Percentiles rank a stretch among this genome's conserved stretches.
phyloP scores from a whole-genome alignment of 2,797 vertebrate species.

The Brachyrhaphis roseni region DNA sequence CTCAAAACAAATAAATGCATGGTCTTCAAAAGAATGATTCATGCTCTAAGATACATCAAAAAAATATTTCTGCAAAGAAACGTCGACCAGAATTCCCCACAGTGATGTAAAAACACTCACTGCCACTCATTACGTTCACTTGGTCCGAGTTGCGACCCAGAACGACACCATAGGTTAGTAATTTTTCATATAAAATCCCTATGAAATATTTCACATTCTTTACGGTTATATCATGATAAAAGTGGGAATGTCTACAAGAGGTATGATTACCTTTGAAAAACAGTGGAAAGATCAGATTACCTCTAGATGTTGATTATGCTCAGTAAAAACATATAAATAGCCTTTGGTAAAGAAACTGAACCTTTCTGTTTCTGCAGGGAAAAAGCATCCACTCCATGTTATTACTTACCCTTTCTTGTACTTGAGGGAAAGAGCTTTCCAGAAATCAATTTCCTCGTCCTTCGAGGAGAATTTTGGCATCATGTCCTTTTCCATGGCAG shows the following conservation, averaged over 20 bases:
- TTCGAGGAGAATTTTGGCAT: slow-evolving; percentile 91
- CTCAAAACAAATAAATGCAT: neutral
- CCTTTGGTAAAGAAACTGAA: neutral
- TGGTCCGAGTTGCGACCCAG: neutral
- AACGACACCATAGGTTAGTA: neutral
- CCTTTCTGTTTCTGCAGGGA: neutral
- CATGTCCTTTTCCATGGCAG: slow-evolving; percentile 91
- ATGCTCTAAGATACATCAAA: neutral
- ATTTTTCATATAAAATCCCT: neutral
- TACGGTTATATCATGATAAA: neutral
- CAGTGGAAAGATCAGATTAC: neutral
- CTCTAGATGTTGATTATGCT: neutral
- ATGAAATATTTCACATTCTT: neutral
- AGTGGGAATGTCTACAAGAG: neutral
- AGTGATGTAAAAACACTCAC: neutral
- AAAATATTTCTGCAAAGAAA: neutral
- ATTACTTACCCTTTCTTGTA: slow-evolving; percentile 88
- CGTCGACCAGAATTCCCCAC: neutral
- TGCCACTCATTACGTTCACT: neutral
- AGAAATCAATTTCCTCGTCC: slow-evolving; percentile 92
- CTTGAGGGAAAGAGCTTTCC: slow-evolving; percentile 90
- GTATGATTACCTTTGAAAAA: neutral
- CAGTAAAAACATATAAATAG: neutral
- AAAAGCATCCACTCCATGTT: neutral
- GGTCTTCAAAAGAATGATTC: neutral